A percentile compares a stretch with the other conserved stretches of the same genome.
Evolutionary conservation across 2,888 invertebrate species (phyloP).

Genomic region (Pandemis heparana): DNA sequence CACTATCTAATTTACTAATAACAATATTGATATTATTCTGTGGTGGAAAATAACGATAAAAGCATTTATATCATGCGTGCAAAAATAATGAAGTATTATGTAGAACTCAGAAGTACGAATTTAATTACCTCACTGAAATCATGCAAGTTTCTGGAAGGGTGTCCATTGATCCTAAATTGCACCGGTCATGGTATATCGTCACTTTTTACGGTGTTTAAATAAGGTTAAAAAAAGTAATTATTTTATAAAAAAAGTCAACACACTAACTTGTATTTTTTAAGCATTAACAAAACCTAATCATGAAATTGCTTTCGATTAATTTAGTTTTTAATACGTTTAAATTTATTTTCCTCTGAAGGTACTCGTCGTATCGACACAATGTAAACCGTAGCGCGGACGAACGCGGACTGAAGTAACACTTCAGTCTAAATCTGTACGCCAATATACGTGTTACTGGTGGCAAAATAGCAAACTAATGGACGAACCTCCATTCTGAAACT

Average conservation of each 20-base stretch:
- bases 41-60: neutral
- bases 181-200: slow-evolving; percentile 19
- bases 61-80: neutral
- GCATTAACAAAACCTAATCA: neutral
- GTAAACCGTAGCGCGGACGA: slow-evolving; percentile 17
- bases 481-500: slow-evolving; percentile 28
- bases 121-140: slow-evolving; percentile 25
- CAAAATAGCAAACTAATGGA: slow-evolving; percentile 38
- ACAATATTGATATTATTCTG: neutral
- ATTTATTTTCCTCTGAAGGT: slow-evolving; percentile 12
- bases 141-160: slow-evolving; percentile 16
- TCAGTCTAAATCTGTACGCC: slow-evolving; percentile 33
- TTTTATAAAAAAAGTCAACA: neutral
- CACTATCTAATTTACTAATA: neutral
- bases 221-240: neutral
- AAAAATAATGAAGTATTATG: neutral
- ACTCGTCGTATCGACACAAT: slow-evolving; percentile 5
- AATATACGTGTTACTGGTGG: slow-evolving; percentile 33
- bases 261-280: slow-evolving; percentile 18
- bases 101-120: neutral
- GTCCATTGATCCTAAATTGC: slow-evolving; percentile 30
- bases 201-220: slow-evolving; percentile 21
- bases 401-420: slow-evolving; percentile 37
- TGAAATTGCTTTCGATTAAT: slow-evolving; percentile 1
- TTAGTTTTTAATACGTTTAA: slow-evolving; percentile 26